Base-by-base conservation (phyloP, 2,797 vertebrate genomes). In the Paratrypauchen microcephalus region DNA sequence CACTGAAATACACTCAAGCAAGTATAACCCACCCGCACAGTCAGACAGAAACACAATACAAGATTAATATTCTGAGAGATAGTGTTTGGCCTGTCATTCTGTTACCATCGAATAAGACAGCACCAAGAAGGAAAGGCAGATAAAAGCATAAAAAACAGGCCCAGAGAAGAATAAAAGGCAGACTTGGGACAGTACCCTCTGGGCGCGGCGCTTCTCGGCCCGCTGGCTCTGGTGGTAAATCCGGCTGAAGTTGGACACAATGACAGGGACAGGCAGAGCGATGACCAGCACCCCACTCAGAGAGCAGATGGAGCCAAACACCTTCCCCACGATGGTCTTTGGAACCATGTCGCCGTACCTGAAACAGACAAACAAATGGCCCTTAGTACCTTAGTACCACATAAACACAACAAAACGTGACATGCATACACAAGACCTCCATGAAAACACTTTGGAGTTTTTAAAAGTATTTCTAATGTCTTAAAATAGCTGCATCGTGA, bases 311-410 rank as follows among this genome's bases (percentile, higher is more conserved):
- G 97, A 98, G 70, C 96, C 97, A 88, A 98, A 97, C 80, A 98
- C 94, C 93, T 98, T 98, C 87, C 97, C 97, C 81, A 95, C 95
- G 78, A 98, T 98, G 69, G 97, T 98, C 93, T 98, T 98, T 72
- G 97, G 97, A 83, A 98, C 97, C 97, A 98, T 98, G 90, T 98
- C 97, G 55, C 97, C 97, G 45, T 98, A 98, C 80, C 97, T 98
- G 88, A 16, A 81, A 28, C 73, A 16, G 81, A 28, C 73, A 89
- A 77, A 70, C 74, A 80, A 67, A 78, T 19, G 18, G 56, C 54
- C 66, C 63, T 83, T 61, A 89, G 62, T 48, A 57, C 16, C 12
- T 12, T 6, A 6, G 32, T 36, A 36, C 32, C 4, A n/a, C 9
- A 65, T 8, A 24, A 68, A 65, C 75, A 74, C 11, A 55, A 45